These are phyloP conservation scores for Lethenteron reissneri DNA, from an alignment of 2,113 vertebrate species.

Conservation along the genomic window DNA sequence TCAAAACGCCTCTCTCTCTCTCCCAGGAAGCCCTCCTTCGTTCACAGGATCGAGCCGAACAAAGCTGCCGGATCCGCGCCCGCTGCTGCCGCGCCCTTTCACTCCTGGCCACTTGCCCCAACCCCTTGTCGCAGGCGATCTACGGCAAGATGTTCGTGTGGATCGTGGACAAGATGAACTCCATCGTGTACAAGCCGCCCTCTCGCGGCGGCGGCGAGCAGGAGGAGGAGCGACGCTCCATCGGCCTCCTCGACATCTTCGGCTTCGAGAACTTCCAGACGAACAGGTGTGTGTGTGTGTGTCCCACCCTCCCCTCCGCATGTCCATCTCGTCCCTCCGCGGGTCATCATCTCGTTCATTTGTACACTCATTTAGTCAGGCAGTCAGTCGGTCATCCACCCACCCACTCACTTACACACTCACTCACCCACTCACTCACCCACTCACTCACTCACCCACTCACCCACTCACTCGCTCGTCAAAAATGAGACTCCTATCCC, in stretches of 20 bases:
- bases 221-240: slow-evolving; percentile 23
- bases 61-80: no score
- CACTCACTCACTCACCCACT: no score
- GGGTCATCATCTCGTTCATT: no score
- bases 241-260: slow-evolving; percentile 88
- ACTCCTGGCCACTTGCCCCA: slow-evolving; percentile 8
- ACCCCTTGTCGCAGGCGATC: slow-evolving; percentile 34
- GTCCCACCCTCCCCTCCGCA: no score
- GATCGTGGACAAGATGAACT: slow-evolving; percentile 76
- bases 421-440: no score
- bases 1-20: not conserved
- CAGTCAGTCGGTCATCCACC: no score
- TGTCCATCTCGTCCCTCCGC: no score
- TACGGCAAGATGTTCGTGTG: slow-evolving; percentile 74
- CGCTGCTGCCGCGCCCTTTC: no score
- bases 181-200: slow-evolving; percentile 36
- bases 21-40: not conserved
- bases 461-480: no score
- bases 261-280: slow-evolving; percentile 91
- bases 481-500: no score
- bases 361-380: no score
- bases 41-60: not conserved
- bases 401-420: no score
- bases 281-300: slow-evolving; percentile 42
- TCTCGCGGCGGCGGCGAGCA: slow-evolving; percentile 24